Base-by-base conservation (phyloP, 2,888 invertebrate genomes). In the Lumbricus terrestris region DNA sequence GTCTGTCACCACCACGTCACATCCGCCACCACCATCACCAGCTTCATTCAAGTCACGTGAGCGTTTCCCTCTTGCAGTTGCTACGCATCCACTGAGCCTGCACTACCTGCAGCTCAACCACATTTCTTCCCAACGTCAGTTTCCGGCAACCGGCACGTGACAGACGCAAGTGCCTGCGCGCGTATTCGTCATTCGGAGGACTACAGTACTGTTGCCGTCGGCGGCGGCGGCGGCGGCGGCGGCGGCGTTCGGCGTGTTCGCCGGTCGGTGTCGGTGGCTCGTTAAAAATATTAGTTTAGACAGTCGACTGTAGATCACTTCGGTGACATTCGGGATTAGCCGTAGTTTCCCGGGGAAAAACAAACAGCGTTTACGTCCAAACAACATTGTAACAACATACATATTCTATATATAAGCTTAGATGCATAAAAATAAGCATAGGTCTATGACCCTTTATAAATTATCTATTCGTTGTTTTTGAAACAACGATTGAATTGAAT, bases 301-400 rank as follows among this genome's bases (percentile, higher is more conserved):
- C 35, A 13, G 83, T 4, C 83, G 42, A 2, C 23, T 35, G 85
- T 35, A 23, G 34, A 34, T 34, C 85, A 85, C 16, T 85, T 85
- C 85, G 35, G 83, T 37, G 85, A 85, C 85, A 8, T 85, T 85
- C 37, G 34, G 85, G 85, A 85, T 85, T 85, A 85, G 85, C 85
- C 35, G 85, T 85, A 37, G 34, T 85, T 85, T 34, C 34, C 35
- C 34, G 6, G 4, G 20, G 16, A 85, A 34, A 35, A 85, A 85
- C 16, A 85, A 85, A 35, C 85, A 85, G 18, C 85, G 23, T 15
- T 34, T 85, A 85, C 69, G 8, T 69, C 69, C 29, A 69, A 69
- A 69, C 69, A 47, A 47, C 47, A 47, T n/a, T n/a, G n/a, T n/a
- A n/a, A n/a, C n/a, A n/a, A n/a, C n/a, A n/a, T n/a, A n/a, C 4